Conservation (phyloP, 2,888 invertebrate species). For the Hemicrepidius hirtus region DNA sequence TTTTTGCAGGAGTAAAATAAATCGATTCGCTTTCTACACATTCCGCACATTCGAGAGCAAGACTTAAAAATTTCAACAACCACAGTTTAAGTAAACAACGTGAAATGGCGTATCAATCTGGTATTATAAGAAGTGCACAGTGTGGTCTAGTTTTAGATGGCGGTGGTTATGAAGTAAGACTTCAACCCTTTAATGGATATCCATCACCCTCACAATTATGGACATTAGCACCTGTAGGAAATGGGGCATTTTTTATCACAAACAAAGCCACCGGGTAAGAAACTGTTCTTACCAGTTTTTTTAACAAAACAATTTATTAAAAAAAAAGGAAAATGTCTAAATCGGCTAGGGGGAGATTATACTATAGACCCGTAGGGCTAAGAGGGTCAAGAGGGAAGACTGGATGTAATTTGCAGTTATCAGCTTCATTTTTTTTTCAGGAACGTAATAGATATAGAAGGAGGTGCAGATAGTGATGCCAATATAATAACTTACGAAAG, state of each 20-base stretch:
- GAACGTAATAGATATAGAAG: neutral
- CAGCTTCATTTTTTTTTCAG: neutral
- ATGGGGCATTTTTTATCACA: neutral
- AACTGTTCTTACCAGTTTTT: neutral
- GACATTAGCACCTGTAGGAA: neutral
- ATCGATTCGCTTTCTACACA: too few species aligned
- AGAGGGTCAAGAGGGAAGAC: too few species aligned
- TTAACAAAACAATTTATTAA: too few species aligned
- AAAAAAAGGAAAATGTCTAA: too few species aligned
- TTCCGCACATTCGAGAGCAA: too few species aligned
- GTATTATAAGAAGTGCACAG: neutral
- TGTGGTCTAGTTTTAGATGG: neutral
- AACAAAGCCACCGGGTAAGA: neutral
- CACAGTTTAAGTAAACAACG: too few species aligned
- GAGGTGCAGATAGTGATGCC: neutral
- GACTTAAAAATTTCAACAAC: too few species aligned
- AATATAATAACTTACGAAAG: neutral
- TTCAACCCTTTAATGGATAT: neutral
- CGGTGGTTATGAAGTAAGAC: neutral
- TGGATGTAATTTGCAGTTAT: too few species aligned
- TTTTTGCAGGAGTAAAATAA: too few species aligned
- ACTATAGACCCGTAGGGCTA: too few species aligned
- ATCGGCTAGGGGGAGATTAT: too few species aligned
- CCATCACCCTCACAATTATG: neutral
- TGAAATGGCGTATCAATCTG: neutral